Evolutionary conservation across 2,113 vertebrate species (phyloP).

Genomic region (Antechinus flavipes): DNA sequence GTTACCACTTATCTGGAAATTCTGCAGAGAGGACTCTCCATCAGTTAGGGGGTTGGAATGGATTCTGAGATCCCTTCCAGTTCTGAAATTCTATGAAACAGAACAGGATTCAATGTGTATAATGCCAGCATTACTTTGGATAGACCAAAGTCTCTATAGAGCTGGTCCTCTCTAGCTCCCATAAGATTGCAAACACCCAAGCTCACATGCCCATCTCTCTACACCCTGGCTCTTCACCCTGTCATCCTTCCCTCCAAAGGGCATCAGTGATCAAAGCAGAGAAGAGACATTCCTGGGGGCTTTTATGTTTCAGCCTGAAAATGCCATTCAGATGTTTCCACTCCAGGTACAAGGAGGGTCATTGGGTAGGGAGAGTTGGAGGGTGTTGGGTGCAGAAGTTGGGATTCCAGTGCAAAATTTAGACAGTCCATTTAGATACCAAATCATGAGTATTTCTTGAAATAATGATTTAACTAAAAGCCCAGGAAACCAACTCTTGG

Average conservation of each 20-base stretch:
- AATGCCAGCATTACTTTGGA: neutral
- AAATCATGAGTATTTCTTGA: neutral
- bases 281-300: constrained; percentile 77
- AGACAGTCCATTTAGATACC: neutral
- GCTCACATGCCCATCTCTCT: neutral
- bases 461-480: neutral
- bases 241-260: constrained; percentile 55
- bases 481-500: neutral
- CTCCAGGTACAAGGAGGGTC: constrained; percentile 71
- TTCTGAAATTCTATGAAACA: neutral
- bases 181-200: neutral
- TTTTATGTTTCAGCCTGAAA: constrained; percentile 78
- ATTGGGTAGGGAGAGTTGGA: neutral
- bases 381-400: neutral
- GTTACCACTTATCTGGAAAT: neutral
- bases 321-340: constrained; percentile 70
- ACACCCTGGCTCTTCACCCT: neutral
- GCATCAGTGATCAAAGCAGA: constrained; percentile 60
- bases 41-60: neutral
- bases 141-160: neutral
- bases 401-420: neutral
- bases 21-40: neutral
- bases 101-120: neutral
- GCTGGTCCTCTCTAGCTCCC: neutral
- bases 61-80: neutral